These are phyloP conservation scores for Rhopalosiphum nymphaeae DNA, from an alignment of 2,888 invertebrate genomes.

Conservation along the genomic window DNA sequence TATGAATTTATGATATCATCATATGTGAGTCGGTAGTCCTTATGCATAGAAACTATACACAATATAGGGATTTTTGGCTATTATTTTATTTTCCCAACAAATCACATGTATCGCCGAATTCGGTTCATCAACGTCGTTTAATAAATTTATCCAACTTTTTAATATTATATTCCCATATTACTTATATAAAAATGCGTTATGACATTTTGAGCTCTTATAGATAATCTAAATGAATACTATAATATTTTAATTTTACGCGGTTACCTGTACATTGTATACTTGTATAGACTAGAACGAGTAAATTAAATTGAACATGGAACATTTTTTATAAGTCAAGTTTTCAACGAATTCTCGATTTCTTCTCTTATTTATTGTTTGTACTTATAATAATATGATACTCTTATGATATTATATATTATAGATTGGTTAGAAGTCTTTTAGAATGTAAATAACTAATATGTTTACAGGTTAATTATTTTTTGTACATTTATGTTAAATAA, in stretches of 20 bases:
- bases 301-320: not conserved
- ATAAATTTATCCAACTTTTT: not conserved
- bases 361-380: not conserved
- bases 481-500: not conserved
- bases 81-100: not conserved
- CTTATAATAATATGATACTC: not conserved
- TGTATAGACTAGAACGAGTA: not conserved
- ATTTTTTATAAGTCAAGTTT: not conserved
- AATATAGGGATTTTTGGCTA: not conserved
- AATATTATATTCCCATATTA: not conserved
- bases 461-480: not conserved
- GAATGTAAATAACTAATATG: not conserved
- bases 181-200: not conserved
- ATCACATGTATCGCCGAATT: not conserved
- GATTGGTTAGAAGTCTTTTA: not conserved
- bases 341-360: not conserved
- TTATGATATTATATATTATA: not conserved
- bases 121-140: not conserved
- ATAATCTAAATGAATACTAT: not conserved
- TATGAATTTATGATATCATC: not conserved
- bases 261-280: not conserved
- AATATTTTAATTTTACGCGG: not conserved
- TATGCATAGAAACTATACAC: not conserved
- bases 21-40: not conserved
- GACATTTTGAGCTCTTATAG: not conserved